Base-by-base conservation (phyloP, 53 echinoderm and acorn worm species). In the Crossaster papposus region DNA sequence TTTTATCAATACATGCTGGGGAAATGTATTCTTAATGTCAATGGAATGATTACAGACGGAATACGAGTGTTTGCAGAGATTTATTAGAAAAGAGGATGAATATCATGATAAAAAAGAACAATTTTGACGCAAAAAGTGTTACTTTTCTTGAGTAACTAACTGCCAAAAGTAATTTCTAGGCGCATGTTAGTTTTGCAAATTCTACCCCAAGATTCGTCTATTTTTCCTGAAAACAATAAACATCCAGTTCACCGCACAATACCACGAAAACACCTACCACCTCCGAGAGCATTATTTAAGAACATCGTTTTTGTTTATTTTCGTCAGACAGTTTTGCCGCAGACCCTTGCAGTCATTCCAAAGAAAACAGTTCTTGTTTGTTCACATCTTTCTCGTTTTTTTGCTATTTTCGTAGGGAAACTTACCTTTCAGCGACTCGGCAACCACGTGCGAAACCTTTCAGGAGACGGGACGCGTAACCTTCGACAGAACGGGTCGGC, bases 311-410 rank as follows among this genome's bases (percentile, higher is more conserved):
- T 24, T 22, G 28, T 50, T 78, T 78, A n/a, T 50, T 23, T 51
- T 50, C 20, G 11, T 20, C 51, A 11, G 34, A 51, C 51, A 17
- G n/a, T 78, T 78, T 68, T 65, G 28, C n/a, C 32, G 4, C 28
- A 37, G 58, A 54, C 17, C 62, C 34, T 82, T 68, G 44, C 68
- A 65, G 82, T 82, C 82, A 68, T 22, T 36, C 65, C 14, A 82
- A 30, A 14, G 82, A 28, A 68, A 82, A 82, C 82, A 82, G 26
- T 68, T 44, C 29, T 52, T 84, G 32, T 84, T 84, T 84, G 72
- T 72, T 84, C 72, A 31, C 73, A 84, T 44, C 52, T 44, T 78
- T 50, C 51, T 44, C 15, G 9, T 30, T 70, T 2, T 30, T n/a
- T 70, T 26, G n/a, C n/a, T 23, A 12, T 70, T 15, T 81, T 58